Base-by-base conservation (phyloP, 1,140 invertebrate genomes). In the Neodiprion lecontei region DNA sequence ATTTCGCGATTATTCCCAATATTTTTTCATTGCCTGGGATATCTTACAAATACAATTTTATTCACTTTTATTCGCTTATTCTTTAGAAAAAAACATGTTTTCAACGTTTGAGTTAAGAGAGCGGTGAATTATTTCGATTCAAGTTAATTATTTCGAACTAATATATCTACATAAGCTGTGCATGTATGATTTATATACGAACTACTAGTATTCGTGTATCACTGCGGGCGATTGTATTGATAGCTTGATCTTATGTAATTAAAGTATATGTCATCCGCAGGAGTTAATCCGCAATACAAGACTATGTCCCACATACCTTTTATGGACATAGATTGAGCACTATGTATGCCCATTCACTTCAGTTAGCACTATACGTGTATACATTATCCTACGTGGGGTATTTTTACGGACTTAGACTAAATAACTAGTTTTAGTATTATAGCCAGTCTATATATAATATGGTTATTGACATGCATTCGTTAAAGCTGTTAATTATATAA, bases 261-360 rank as follows among this genome's bases (percentile, higher is more conserved):
- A 61, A 61, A 61, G n/a, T 61, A 12, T 61, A 17, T 61, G 4
- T 61, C 11, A 61, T 12, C 53, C 9, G 9, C 53, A 61, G 28
- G 53, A 61, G 53, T 14, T 12, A 8, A 61, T 61, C 53, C 53
- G 53, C 53, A 17, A 61, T 14, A 17, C 11, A 61, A 17, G n/a
- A 61, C 53, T 7, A 14, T 23, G 67, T 21, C 67, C 67, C 40
- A 69, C 67, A 23, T 69, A 21, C 67, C 67, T 69, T 69, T 69
- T 69, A 69, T 69, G 67, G 67, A 11, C 3, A 5, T 47, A 69
- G 23, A 69, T 47, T 69, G 21, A 69, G 40, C 17, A 21, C 40
- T 69, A 47, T 69, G 23, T 23, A 23, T 69, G 21, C 21, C 67
- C 67, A 69, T 69, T 69, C 67, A 69, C 5, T 69, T 12, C 11